phyloP scores from a whole-genome alignment of 2,797 vertebrate genomes.

The Myotis vivesi region DNA sequence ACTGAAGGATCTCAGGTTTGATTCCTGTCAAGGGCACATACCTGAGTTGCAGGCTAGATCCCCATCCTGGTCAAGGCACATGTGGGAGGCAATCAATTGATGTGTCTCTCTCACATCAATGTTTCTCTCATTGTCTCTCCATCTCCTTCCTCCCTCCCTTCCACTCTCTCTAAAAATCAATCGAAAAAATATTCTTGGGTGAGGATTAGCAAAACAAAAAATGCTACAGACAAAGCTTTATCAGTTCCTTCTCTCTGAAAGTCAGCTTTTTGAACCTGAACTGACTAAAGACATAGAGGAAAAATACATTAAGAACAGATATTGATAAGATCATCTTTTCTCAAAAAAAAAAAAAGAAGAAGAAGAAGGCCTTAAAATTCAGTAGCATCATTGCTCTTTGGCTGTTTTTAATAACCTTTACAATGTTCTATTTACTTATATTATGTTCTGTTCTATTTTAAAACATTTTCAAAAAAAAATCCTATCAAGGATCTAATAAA shows the following conservation, averaged over 20 bases:
- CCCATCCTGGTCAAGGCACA: too few species aligned
- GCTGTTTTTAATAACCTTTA: neutral
- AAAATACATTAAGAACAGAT: neutral
- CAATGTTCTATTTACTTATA: neutral
- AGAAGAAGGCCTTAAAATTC: neutral
- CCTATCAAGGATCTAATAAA: neutral
- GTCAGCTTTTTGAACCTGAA: neutral
- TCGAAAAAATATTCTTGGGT: neutral
- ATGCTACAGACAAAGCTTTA: neutral
- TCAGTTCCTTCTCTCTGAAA: neutral
- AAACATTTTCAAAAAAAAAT: neutral
- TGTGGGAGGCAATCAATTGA: too few species aligned
- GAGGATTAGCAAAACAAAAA: too few species aligned
- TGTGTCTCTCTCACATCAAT: too few species aligned
- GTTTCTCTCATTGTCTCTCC: too few species aligned
- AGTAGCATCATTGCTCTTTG: neutral
- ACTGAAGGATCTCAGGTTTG: too few species aligned
- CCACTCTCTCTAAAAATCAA: too few species aligned
- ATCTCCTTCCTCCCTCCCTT: too few species aligned
- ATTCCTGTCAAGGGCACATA: too few species aligned
- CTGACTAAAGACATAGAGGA: neutral
- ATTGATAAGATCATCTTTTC: neutral
- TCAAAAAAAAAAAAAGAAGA: neutral
- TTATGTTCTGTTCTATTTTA: neutral
- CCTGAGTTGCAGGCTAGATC: too few species aligned